A percentile compares a stretch with the other conserved stretches of the same genome.
These are phyloP conservation scores for Ophion costatus DNA, from an alignment of 2,888 invertebrate species.

Conservation along the genomic window DNA sequence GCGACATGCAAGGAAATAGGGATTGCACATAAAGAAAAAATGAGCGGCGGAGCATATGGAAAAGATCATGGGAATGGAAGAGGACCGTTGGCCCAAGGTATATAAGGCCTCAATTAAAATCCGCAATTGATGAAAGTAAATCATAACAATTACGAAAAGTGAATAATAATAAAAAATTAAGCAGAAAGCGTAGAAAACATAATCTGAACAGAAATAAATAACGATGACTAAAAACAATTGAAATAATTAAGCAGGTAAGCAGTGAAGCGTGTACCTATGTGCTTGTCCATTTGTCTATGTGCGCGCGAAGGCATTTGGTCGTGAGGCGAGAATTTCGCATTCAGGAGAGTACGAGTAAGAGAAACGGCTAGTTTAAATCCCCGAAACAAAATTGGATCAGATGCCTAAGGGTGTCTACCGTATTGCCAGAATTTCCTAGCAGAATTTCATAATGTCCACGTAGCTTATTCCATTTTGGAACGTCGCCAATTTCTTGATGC, in stretches of 20 bases:
- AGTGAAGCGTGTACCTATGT: no score
- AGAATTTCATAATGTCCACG: slow-evolving; percentile 46
- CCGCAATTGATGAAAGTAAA: no score
- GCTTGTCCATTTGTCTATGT: not conserved
- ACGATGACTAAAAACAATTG: not conserved
- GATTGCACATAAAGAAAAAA: no score
- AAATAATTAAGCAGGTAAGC: not conserved
- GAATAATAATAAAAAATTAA: not conserved
- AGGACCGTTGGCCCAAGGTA: not conserved
- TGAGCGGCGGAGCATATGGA: no score
- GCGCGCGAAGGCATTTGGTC: not conserved
- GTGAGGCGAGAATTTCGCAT: not conserved
- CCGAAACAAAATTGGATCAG: slow-evolving; percentile 31
- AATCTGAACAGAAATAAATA: not conserved
- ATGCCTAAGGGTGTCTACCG: slow-evolving; percentile 11
- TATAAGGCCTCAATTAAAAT: no score
- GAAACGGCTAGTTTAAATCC: slow-evolving; percentile 18
- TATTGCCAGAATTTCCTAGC: slow-evolving; percentile 39
- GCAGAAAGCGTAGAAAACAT: not conserved
- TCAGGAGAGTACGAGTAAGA: not conserved
- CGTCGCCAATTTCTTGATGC: slow-evolving; percentile 50
- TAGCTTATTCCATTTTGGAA: slow-evolving; percentile 52
- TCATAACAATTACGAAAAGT: not conserved
- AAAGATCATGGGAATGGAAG: not conserved
- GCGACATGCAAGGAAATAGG: no score